A percentile compares a stretch with the other conserved stretches of the same genome.
These are phyloP conservation scores for Catajapyx aquilonaris DNA, from an alignment of 1,140 invertebrate genomes.

Conservation along the genomic window DNA sequence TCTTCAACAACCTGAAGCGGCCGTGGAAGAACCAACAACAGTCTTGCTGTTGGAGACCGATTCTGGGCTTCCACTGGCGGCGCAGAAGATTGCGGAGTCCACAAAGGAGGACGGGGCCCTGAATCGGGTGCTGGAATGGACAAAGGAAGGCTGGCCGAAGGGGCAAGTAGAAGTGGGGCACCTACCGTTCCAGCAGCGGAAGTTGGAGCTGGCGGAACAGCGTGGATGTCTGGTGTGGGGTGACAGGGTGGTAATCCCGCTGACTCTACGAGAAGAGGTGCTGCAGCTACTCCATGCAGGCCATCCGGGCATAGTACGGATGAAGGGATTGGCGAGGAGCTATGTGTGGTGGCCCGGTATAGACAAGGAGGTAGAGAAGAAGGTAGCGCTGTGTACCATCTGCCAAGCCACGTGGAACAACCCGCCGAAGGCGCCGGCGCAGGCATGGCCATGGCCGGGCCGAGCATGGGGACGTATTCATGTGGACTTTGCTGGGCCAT, in stretches of 20 bases:
- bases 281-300: conserved; percentile 15
- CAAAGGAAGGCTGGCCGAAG: no score
- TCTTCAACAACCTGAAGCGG: conserved; percentile 7
- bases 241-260: conserved; percentile 15
- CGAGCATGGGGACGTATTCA: no score
- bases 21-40: no score
- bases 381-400: conserved; percentile 2
- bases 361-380: conserved; percentile 15
- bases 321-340: conserved; percentile 18
- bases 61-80: no score
- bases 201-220: background rate
- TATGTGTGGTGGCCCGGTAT: conserved; percentile 19
- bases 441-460: background rate
- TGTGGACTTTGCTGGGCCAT: background rate
- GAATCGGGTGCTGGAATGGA: no score
- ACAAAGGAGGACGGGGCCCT: no score
- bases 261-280: conserved; percentile 10
- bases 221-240: conserved; percentile 6
- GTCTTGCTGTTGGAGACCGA: no score
- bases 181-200: no score
- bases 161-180: no score
- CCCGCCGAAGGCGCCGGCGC: background rate
- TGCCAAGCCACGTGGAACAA: no score
- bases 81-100: no score
- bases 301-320: conserved; percentile 17